phyloP scores from a whole-genome alignment of 2,113 vertebrate genomes.

The Garra rufa region DNA sequence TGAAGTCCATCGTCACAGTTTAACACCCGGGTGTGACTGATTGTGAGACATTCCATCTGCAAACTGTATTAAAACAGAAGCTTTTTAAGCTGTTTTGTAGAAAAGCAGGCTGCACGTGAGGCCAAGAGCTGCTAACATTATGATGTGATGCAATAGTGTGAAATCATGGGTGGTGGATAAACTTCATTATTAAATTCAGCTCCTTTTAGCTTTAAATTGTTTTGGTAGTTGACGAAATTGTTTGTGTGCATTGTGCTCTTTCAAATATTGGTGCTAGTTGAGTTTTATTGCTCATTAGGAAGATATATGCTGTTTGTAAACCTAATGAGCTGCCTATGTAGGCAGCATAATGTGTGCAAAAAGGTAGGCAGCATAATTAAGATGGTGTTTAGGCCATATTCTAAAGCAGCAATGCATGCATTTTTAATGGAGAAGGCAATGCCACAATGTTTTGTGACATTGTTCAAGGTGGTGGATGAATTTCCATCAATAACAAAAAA shows the following conservation, averaged over 20 bases:
- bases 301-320: not conserved
- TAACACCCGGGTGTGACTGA: conserved; percentile 8
- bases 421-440: not conserved
- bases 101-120: not conserved
- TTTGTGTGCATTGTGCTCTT: not conserved
- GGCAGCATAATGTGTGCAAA: not conserved
- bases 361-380: not conserved
- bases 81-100: not conserved
- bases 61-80: not conserved
- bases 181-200: not conserved
- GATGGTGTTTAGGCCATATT: not conserved
- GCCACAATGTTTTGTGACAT: not conserved
- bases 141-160: conserved; percentile 19
- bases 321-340: not conserved
- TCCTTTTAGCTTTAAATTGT: not conserved
- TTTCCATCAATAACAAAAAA: not conserved
- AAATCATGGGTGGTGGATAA: conserved; percentile 7
- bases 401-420: not conserved
- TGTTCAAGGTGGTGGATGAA: not conserved
- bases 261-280: not conserved
- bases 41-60: conserved; percentile 26
- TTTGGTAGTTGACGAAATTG: not conserved
- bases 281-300: not conserved
- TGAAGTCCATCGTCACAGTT: conserved; percentile 11
- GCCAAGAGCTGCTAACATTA: not conserved